These are phyloP conservation scores for Hylia prasina DNA, from an alignment of 2,113 vertebrate species.

Conservation along the genomic window DNA sequence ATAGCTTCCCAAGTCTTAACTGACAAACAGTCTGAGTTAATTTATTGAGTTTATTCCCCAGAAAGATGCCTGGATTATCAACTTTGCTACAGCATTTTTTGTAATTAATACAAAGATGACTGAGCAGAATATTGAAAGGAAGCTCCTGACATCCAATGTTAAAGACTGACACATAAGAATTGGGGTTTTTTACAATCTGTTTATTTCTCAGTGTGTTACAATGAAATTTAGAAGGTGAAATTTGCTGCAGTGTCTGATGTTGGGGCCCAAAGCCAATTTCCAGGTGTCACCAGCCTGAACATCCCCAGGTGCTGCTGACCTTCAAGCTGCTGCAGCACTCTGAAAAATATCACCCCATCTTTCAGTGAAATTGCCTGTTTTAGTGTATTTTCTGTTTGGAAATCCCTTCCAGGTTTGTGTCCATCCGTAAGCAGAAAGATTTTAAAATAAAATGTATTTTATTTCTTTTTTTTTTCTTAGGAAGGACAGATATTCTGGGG, in stretches of 20 bases:
- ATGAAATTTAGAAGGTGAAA: background rate
- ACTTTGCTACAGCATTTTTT: background rate
- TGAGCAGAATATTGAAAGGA: background rate
- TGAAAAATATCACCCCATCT: background rate
- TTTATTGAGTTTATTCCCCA: background rate
- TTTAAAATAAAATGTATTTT: background rate
- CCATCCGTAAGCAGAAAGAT: background rate
- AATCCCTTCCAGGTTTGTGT: background rate
- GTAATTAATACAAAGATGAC: background rate
- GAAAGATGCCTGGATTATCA: background rate
- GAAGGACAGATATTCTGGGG: conserved; percentile 90
- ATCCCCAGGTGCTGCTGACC: background rate
- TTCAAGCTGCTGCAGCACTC: background rate
- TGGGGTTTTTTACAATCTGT: background rate
- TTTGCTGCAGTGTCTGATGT: background rate
- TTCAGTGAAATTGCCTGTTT: background rate
- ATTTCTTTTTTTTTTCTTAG: conserved; percentile 56
- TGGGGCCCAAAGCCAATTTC: background rate
- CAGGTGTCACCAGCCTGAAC: background rate
- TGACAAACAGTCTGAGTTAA: background rate
- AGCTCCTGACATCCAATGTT: background rate
- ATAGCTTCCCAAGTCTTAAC: background rate
- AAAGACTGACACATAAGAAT: background rate
- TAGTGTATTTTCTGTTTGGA: background rate
- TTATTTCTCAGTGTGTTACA: background rate